Percentiles rank a stretch among this genome's conserved stretches.
Evolutionary conservation across 2,888 invertebrate genomes (phyloP).

Genomic region (Pharmacophagus antenor): DNA sequence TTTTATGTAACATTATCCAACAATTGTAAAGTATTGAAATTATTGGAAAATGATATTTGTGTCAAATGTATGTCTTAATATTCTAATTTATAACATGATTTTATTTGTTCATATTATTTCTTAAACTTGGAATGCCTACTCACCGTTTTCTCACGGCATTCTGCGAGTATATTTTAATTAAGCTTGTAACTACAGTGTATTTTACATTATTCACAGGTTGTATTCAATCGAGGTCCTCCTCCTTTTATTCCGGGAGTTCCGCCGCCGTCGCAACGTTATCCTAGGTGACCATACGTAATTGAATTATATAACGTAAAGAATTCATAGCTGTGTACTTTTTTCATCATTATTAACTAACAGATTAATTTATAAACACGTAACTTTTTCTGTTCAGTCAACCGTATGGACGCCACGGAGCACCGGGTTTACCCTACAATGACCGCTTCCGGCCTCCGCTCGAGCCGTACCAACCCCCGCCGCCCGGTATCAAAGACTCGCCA

Average conservation of each 20-base stretch:
- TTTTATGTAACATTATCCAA: too few relatives aligned
- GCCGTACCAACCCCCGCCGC: slow-evolving; percentile 80
- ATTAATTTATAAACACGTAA: background rate
- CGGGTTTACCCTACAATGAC: slow-evolving; percentile 46
- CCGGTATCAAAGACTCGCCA: slow-evolving; percentile 80
- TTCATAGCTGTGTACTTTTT: too few relatives aligned
- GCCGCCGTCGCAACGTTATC: slow-evolving; percentile 53
- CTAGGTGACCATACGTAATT: slow-evolving; percentile 41
- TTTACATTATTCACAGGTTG: slow-evolving; percentile 44
- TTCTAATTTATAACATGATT: too few relatives aligned
- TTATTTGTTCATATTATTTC: too few relatives aligned
- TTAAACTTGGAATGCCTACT: too few relatives aligned
- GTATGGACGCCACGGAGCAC: slow-evolving; percentile 41
- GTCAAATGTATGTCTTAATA: too few relatives aligned
- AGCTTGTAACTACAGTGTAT: background rate
- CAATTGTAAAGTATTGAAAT: too few relatives aligned
- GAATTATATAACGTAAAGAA: too few relatives aligned
- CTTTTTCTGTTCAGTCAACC: slow-evolving; percentile 32
- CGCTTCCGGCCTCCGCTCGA: slow-evolving; percentile 53
- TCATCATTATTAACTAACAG: background rate
- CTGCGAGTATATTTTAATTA: too few relatives aligned
- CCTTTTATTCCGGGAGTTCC: slow-evolving; percentile 54
- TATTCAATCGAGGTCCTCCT: slow-evolving; percentile 57
- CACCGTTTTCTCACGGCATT: too few relatives aligned
- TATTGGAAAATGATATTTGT: too few relatives aligned